A percentile compares a stretch with the other conserved stretches of the same genome.
Evolutionary conservation across 2,888 invertebrate genomes (phyloP).

Genomic region (Pherbina coryleti): DNA sequence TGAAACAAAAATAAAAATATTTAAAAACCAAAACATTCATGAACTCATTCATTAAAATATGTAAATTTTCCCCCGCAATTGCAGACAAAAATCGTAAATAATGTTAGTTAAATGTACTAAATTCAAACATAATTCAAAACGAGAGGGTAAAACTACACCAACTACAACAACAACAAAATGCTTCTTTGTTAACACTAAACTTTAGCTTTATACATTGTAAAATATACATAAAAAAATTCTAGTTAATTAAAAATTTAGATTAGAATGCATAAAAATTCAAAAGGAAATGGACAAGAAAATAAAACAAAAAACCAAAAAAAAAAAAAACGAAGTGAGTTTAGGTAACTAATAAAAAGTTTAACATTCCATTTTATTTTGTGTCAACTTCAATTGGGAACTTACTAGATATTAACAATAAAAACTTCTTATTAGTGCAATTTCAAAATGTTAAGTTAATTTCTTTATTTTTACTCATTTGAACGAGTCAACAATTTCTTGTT

Average conservation of each 20-base stretch:
- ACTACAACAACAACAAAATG: conserved; percentile 52
- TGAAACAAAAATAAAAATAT: neutral
- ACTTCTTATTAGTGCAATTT: neutral
- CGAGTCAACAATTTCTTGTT: neutral
- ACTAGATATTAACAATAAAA: neutral
- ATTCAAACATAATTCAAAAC: conserved; percentile 34
- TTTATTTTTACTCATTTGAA: neutral
- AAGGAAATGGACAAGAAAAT: neutral
- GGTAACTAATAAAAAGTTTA: conserved; percentile 24
- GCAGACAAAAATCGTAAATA: conserved; percentile 39
- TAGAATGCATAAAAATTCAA: conserved; percentile 14
- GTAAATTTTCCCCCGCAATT: conserved; percentile 41
- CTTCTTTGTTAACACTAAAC: conserved; percentile 67
- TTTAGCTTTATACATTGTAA: conserved; percentile 62
- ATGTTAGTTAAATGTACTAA: conserved; percentile 41
- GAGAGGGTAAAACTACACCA: conserved; percentile 2
- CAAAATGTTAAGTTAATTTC: neutral
- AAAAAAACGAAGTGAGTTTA: conserved; percentile 6
- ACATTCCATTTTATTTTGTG: conserved; percentile 3
- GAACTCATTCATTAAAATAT: conserved; percentile 25
- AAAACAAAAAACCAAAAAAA: neutral
- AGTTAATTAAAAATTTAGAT: conserved; percentile 51
- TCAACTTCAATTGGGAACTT: conserved; percentile 5
- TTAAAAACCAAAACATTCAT: neutral
- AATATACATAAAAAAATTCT: conserved; percentile 53